Evolutionary conservation across 53 echinoderm and acorn worm genomes (phyloP).

Genomic region (Crossaster papposus): DNA sequence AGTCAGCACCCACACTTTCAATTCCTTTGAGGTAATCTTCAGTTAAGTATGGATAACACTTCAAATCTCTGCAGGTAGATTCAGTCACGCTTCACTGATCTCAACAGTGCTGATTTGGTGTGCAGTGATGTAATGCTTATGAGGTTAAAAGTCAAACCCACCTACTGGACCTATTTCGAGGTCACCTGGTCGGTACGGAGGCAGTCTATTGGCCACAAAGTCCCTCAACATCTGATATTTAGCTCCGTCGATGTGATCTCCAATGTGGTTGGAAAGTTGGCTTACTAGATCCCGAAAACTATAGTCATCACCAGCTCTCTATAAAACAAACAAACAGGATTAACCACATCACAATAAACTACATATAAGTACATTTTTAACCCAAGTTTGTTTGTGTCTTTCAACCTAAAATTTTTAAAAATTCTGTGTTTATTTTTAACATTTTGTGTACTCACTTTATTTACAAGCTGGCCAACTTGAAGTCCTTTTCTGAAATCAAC

Average conservation of each 20-base stretch:
- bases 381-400: no score
- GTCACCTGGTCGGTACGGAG: conserved; percentile 67
- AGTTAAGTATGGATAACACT: no score
- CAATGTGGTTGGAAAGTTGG: conserved; percentile 67
- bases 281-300: conserved; percentile 60
- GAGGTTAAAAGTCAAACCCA: conserved; percentile 16
- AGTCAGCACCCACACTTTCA: no score
- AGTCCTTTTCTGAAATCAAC: conserved; percentile 65
- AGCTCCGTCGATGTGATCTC: conserved; percentile 64
- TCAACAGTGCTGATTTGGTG: no score
- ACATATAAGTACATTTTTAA: no score
- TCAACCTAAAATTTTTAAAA: no score
- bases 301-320: not conserved
- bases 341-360: no score
- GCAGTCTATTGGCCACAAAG: conserved; percentile 92
- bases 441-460: conserved; percentile 37
- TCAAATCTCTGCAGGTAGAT: no score
- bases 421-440: conserved; percentile 44
- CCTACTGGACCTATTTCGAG: conserved; percentile 36
- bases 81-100: no score
- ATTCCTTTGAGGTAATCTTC: no score
- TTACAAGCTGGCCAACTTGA: conserved; percentile 21
- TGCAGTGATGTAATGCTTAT: not conserved
- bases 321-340: not conserved
- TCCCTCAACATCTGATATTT: conserved; percentile 86